Evolutionary conservation across 2,113 vertebrate genomes (phyloP).

Genomic region (Piaya cayana): DNA sequence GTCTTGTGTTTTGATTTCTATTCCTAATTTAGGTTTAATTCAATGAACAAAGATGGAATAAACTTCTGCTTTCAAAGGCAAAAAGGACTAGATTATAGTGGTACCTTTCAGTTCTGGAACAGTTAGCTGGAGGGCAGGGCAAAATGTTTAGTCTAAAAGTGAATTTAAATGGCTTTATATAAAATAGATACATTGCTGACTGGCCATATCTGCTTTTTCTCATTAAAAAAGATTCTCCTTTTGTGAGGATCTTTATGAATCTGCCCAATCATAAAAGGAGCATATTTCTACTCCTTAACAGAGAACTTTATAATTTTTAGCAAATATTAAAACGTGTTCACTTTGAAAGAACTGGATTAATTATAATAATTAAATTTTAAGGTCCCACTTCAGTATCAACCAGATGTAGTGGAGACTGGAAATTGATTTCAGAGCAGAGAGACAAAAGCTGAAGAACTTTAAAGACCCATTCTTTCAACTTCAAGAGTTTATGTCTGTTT

Average conservation of each 20-base stretch:
- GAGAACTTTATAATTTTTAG: background rate
- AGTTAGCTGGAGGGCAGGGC: constrained; percentile 3
- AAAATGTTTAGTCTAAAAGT: constrained; percentile 38
- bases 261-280: constrained; percentile 12
- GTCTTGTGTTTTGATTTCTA: background rate
- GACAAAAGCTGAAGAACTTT: background rate
- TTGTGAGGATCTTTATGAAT: background rate
- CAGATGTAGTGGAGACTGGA: background rate
- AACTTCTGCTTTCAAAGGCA: constrained; percentile 7
- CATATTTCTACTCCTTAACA: background rate
- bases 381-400: background rate
- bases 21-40: background rate
- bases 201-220: background rate
- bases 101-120: constrained; percentile 19
- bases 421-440: background rate
- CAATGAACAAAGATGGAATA: background rate
- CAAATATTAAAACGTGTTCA: background rate
- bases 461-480: background rate
- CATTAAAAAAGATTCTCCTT: background rate
- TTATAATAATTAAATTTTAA: constrained; percentile 9
- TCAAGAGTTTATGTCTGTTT: background rate
- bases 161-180: constrained; percentile 8
- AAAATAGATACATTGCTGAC: constrained; percentile 10
- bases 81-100: constrained; percentile 7
- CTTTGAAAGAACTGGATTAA: background rate